Percentiles rank a stretch among this genome's conserved stretches.
Evolutionary conservation across 2,888 invertebrate genomes (phyloP).

Genomic region (Trachelus stipa): DNA sequence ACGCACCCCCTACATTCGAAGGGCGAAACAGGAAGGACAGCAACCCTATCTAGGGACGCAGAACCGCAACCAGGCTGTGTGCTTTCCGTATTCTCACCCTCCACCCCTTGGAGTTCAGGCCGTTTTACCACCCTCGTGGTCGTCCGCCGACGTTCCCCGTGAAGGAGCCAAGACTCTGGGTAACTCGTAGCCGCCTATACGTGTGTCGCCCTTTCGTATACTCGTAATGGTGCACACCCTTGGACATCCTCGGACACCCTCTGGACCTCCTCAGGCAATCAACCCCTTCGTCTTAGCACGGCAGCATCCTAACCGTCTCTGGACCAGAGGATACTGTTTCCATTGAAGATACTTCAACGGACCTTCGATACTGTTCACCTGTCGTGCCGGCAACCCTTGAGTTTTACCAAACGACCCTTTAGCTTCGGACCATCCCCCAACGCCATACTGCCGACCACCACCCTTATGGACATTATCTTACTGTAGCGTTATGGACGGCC

Average conservation of each 20-base stretch:
- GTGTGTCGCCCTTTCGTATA: background rate
- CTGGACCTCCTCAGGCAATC: background rate
- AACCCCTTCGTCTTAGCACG: background rate
- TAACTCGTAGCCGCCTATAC: background rate
- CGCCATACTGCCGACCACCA: background rate
- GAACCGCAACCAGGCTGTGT: slow-evolving; percentile 50
- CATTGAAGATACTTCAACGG: background rate
- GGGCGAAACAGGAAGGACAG: slow-evolving; percentile 22
- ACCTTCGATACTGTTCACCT: background rate
- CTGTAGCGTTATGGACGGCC: background rate
- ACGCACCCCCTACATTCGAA: background rate
- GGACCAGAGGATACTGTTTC: background rate
- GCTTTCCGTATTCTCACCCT: slow-evolving; percentile 34
- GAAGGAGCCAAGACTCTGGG: background rate
- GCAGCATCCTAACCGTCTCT: background rate
- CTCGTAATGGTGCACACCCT: background rate
- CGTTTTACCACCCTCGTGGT: background rate
- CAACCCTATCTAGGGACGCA: slow-evolving; percentile 63
- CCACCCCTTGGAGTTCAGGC: background rate
- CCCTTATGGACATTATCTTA: background rate
- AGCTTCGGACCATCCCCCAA: background rate
- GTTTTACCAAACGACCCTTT: background rate
- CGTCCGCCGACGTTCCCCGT: background rate
- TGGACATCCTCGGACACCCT: background rate
- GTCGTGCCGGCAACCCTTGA: background rate